A percentile compares a stretch with the other conserved stretches of the same genome.
These are phyloP conservation scores for Myotis lucifugus DNA, from an alignment of 2,113 vertebrate species.

Conservation along the genomic window DNA sequence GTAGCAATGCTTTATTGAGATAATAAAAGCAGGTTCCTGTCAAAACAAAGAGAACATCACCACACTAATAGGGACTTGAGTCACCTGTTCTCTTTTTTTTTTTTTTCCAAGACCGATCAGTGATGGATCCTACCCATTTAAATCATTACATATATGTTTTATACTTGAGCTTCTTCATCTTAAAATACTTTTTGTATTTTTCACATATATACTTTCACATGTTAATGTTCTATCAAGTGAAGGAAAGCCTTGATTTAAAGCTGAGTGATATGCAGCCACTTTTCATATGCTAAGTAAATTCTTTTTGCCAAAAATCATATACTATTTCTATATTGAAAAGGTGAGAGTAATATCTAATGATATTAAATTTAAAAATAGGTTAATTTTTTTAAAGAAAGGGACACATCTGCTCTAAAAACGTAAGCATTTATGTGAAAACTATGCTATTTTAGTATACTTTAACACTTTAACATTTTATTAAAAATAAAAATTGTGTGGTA, in stretches of 20 bases:
- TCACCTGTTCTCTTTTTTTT: not conserved
- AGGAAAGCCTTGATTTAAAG: not conserved
- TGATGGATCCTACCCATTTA: not conserved
- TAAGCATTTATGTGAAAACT: not conserved
- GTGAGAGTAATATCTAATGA: not conserved
- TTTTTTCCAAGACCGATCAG: not conserved
- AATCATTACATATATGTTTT: not conserved
- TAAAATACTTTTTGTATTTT: not conserved
- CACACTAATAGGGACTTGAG: not conserved
- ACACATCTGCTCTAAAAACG: not conserved
- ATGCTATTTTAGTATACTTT: not conserved
- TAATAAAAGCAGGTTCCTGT: not conserved
- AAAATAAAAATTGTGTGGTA: not conserved
- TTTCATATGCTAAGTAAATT: not conserved
- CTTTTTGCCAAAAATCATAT: not conserved
- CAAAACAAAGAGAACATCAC: not conserved
- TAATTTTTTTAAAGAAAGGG: not conserved
- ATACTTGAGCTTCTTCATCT: not conserved
- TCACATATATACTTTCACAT: not conserved
- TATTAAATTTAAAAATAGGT: conserved; percentile 1
- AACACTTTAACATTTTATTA: not conserved
- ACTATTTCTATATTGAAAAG: not conserved
- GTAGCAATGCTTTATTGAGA: not conserved
- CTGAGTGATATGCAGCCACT: not conserved
- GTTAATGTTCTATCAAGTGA: not conserved